These are phyloP conservation scores for Venturia canescens DNA, from an alignment of 1,140 invertebrate species.

Conservation along the genomic window DNA sequence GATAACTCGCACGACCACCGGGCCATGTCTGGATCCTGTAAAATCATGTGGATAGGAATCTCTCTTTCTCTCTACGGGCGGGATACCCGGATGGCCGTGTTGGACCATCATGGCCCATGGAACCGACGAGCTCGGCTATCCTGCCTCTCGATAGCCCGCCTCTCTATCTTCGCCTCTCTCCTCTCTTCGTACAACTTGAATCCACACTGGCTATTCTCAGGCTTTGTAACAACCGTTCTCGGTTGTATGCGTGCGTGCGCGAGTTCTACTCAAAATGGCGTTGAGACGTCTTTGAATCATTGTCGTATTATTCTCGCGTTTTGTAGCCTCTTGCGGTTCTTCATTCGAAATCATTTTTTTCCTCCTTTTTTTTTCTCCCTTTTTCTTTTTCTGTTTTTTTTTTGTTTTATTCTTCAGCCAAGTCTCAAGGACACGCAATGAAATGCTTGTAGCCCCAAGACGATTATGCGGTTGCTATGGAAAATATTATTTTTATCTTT, in stretches of 20 bases:
- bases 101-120: conserved; percentile 40
- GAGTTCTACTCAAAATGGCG: conserved; percentile 41
- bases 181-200: conserved; percentile 17
- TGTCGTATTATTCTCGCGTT: conserved; percentile 64
- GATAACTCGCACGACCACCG: conserved; percentile 38
- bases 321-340: conserved; percentile 47
- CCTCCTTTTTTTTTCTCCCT: conserved; percentile 52
- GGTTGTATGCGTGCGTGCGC: neutral
- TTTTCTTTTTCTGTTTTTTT: conserved; percentile 57
- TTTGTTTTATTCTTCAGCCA: neutral
- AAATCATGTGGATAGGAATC: conserved; percentile 42
- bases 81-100: conserved; percentile 44
- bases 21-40: conserved; percentile 50
- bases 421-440: neutral
- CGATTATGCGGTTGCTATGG: neutral
- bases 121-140: conserved; percentile 28
- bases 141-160: conserved; percentile 42
- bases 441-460: neutral
- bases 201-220: neutral
- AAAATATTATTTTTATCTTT: neutral
- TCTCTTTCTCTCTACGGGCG: conserved; percentile 54
- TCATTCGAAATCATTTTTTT: conserved; percentile 38
- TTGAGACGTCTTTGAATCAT: conserved; percentile 33
- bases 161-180: conserved; percentile 17
- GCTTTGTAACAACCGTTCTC: conserved; percentile 8